Conservation (phyloP, 2,888 invertebrate genomes). For the Lordiphosa fenestrarum region DNA sequence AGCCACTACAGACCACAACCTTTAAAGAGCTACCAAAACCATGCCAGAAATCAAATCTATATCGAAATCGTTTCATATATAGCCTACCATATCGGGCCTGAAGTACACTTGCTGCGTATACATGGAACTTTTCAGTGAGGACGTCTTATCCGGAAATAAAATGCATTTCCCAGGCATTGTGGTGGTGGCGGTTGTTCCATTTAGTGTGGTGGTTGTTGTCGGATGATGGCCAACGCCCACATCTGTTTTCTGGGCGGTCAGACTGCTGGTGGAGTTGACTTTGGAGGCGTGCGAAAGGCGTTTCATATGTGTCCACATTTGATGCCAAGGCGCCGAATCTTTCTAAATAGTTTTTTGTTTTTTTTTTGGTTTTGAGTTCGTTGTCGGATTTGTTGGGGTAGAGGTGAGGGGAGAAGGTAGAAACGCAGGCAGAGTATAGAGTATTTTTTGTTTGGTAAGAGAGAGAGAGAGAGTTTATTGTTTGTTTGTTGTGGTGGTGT, state of each 20-base stretch:
- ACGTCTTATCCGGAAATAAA: constrained; percentile 72
- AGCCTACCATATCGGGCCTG: constrained; percentile 77
- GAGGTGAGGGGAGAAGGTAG: constrained; percentile 15
- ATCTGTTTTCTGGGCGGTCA: constrained; percentile 77
- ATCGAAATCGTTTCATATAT: constrained; percentile 33
- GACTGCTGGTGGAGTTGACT: constrained; percentile 77
- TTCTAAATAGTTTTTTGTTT: constrained; percentile 68
- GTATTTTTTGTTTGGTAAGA: constrained; percentile 22
- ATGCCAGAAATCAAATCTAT: constrained; percentile 43
- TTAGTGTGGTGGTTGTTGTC: constrained; percentile 20
- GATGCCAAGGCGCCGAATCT: constrained; percentile 79
- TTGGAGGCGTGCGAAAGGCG: constrained; percentile 79
- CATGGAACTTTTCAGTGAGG: constrained; percentile 73
- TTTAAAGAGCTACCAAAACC: constrained; percentile 42
- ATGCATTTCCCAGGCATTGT: constrained; percentile 66
- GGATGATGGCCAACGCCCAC: constrained; percentile 63
- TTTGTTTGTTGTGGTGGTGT: constrained; percentile 15
- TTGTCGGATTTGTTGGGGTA: constrained; percentile 21
- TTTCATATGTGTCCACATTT: constrained; percentile 80
- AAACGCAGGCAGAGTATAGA: constrained; percentile 29
- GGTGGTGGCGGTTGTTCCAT: constrained; percentile 21
- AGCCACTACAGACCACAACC: constrained; percentile 5
- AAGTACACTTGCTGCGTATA: constrained; percentile 74
- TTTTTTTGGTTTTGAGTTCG: constrained; percentile 4
- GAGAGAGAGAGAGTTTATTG: constrained; percentile 12